Conservation (phyloP, 2,888 invertebrate genomes). For the Drosophila meridiana region DNA sequence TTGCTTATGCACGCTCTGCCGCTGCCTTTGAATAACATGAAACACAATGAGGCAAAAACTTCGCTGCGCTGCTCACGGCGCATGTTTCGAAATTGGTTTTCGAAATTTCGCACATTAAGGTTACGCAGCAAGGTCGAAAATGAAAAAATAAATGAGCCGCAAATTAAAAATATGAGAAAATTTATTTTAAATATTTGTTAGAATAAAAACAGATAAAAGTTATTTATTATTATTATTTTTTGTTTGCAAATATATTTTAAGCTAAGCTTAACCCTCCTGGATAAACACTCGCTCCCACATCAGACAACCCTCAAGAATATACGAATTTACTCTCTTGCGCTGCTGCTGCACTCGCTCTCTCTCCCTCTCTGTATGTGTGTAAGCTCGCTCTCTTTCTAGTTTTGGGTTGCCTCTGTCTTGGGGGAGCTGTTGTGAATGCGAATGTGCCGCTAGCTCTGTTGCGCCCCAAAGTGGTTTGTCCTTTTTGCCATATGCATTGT, state of each 20-base stretch:
- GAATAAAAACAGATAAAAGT: not conserved
- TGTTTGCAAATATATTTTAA: not conserved
- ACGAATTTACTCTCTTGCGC: constrained; percentile 9
- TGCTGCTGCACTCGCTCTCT: constrained; percentile 14
- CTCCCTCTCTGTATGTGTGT: not conserved
- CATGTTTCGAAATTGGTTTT: constrained; percentile 37
- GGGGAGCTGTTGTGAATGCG: constrained; percentile 18
- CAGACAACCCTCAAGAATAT: constrained; percentile 32
- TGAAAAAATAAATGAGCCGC: not conserved
- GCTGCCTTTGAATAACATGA: not conserved
- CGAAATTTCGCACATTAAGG: constrained; percentile 43
- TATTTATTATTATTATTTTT: not conserved
- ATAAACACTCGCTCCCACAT: constrained; percentile 10
- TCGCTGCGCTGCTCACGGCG: constrained; percentile 41
- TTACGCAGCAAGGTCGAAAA: constrained; percentile 34
- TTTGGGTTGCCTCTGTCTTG: constrained; percentile 20
- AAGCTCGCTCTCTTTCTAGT: constrained; percentile 3
- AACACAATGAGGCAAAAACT: not conserved
- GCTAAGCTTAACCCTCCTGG: constrained; percentile 25
- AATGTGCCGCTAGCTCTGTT: constrained; percentile 31
- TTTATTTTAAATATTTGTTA: not conserved
- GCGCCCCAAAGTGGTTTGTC: constrained; percentile 61
- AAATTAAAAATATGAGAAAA: not conserved
- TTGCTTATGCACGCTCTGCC: constrained; percentile 2
- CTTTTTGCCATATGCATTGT: constrained; percentile 69